phyloP scores from a whole-genome alignment of 2,113 vertebrate genomes.

The Anolis carolinensis region DNA sequence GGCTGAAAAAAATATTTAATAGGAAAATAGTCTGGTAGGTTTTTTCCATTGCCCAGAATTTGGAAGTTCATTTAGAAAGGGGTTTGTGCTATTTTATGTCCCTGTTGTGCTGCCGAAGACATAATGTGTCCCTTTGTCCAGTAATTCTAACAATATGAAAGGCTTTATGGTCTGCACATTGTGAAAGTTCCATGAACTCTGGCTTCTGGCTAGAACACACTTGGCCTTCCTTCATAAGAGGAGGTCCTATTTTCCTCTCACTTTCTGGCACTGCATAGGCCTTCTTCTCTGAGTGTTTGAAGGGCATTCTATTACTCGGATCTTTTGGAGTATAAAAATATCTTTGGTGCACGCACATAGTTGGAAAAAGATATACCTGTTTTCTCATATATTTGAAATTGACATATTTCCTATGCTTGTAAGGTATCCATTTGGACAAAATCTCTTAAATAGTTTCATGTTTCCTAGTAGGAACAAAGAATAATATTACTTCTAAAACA shows the following conservation, averaged over 20 bases:
- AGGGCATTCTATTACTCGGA: constrained; percentile 49
- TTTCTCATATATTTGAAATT: background rate
- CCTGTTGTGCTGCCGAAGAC: constrained; percentile 37
- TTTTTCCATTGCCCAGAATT: background rate
- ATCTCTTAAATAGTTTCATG: too few relatives aligned
- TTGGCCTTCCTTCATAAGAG: constrained; percentile 26
- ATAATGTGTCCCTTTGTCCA: constrained; percentile 36
- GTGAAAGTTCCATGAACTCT: constrained; percentile 40
- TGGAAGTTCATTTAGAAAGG: constrained; percentile 11
- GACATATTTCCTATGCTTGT: background rate
- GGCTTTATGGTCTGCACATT: constrained; percentile 46
- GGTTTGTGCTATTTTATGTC: constrained; percentile 38
- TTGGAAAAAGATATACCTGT: background rate
- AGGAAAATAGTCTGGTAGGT: constrained; percentile 11
- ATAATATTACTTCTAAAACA: too few relatives aligned
- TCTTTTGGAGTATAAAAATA: constrained; percentile 35
- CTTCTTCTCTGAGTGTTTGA: constrained; percentile 10
- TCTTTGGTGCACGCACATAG: background rate
- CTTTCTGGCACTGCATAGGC: constrained; percentile 28
- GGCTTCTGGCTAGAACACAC: constrained; percentile 4
- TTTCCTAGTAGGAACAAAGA: too few relatives aligned
- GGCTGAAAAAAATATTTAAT: constrained; percentile 1
- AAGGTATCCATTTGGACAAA: too few relatives aligned
- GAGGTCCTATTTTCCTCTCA: constrained; percentile 54
- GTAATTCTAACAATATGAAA: constrained; percentile 34